Conservation (phyloP, 2,888 invertebrate species). For the Drosophila neoperkinsi region DNA sequence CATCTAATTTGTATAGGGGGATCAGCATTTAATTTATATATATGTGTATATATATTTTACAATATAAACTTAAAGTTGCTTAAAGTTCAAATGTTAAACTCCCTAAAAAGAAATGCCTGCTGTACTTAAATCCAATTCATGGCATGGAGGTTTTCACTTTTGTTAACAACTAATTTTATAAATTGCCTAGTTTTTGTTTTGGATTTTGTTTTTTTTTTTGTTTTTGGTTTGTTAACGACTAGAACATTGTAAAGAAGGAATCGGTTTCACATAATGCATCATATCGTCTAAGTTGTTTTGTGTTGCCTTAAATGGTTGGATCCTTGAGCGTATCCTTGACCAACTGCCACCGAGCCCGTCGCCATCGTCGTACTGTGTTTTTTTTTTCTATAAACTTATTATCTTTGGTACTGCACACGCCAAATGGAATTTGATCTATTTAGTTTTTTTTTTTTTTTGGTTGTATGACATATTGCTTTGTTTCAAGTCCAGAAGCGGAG, state of each 20-base stretch:
- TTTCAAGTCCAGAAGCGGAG: conserved; percentile 50
- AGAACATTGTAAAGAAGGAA: conserved; percentile 79
- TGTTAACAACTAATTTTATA: conserved; percentile 69
- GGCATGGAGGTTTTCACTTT: conserved; percentile 5
- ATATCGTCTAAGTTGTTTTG: conserved; percentile 50
- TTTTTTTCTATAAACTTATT: conserved; percentile 14
- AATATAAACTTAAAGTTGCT: conserved; percentile 31
- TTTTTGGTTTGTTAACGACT: conserved; percentile 76
- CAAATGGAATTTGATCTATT: conserved; percentile 61
- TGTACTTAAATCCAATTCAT: conserved; percentile 30
- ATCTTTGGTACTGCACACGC: conserved; percentile 51
- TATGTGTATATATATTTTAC: conserved; percentile 31
- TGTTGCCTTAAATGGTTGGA: conserved; percentile 10
- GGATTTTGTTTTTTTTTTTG: conserved; percentile 39
- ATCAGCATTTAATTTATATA: conserved; percentile 4
- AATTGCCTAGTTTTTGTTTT: conserved; percentile 59
- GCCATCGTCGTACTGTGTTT: conserved; percentile 4
- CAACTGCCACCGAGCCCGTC: conserved; percentile 7
- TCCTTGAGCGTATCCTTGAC: conserved; percentile 9
- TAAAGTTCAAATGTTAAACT: conserved; percentile 19
- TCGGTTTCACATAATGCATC: conserved; percentile 70
- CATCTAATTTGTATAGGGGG: conserved; percentile 11
- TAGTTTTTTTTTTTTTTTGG: conserved; percentile 19
- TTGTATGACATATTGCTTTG: conserved; percentile 71
- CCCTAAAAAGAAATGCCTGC: conserved; percentile 51